phyloP scores from a whole-genome alignment of 2,113 vertebrate species.

The Andinoacara biseriatus region DNA sequence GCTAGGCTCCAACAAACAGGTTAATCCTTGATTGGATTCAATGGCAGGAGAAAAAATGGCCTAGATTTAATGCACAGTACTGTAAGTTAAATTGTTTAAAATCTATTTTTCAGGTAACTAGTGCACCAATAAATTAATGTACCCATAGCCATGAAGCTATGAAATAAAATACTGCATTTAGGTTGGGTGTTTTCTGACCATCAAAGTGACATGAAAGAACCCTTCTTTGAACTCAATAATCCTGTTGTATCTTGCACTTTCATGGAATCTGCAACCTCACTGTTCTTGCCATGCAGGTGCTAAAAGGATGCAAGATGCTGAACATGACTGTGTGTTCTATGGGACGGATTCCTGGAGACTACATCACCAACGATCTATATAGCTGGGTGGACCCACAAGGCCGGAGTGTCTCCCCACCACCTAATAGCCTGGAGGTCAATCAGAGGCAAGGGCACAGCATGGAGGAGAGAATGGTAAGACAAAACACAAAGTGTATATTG shows the following conservation, averaged over 20 bases:
- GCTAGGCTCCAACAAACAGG: too few species aligned
- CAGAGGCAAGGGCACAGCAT: slow-evolving; percentile 77
- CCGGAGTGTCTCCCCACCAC: slow-evolving; percentile 87
- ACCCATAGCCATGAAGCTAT: fast-evolving
- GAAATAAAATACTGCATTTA: neutral
- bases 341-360: slow-evolving; percentile 88
- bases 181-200: fast-evolving
- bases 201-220: neutral
- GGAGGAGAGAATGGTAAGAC: slow-evolving; percentile 89
- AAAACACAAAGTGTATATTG: neutral
- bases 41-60: too few species aligned
- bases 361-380: slow-evolving; percentile 93
- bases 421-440: slow-evolving; percentile 76
- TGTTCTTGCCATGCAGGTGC: slow-evolving; percentile 78
- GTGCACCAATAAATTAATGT: neutral
- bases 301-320: slow-evolving; percentile 94
- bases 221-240: fast-evolving
- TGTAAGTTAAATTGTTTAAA: neutral
- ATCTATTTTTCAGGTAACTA: fast-evolving
- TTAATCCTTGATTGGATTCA: too few species aligned
- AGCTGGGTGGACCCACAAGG: slow-evolving; percentile 95
- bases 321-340: slow-evolving; percentile 88
- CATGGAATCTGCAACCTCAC: neutral
- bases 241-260: neutral
- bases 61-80: too few species aligned